phyloP scores from a whole-genome alignment of 2,113 vertebrate species.

The Boulengerochromis microlepis region DNA sequence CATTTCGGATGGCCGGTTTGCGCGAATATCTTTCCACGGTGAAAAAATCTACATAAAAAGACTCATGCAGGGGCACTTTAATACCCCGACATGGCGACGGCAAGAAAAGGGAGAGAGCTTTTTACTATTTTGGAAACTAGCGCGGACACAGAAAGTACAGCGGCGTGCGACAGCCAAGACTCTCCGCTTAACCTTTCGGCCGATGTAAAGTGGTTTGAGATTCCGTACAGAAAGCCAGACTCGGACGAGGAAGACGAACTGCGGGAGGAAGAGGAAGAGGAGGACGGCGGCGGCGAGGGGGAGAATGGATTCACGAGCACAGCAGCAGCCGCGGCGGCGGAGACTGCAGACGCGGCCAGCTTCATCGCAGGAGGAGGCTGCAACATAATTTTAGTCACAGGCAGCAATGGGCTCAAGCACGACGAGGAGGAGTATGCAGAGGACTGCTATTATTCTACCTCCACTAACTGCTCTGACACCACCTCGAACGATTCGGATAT shows the following conservation, averaged over 20 bases:
- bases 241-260: slow-evolving; percentile 71
- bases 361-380: slow-evolving; percentile 71
- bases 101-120: slow-evolving; percentile 80
- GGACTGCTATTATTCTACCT: slow-evolving; percentile 73
- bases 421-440: slow-evolving; percentile 73
- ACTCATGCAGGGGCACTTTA: slow-evolving; percentile 81
- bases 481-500: slow-evolving; percentile 77
- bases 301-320: slow-evolving; percentile 60
- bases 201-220: slow-evolving; percentile 80
- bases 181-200: slow-evolving; percentile 73
- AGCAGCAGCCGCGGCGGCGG: slow-evolving; percentile 42
- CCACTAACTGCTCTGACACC: slow-evolving; percentile 74
- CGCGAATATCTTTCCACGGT: slow-evolving; percentile 56
- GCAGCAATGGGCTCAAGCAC: slow-evolving; percentile 75
- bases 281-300: slow-evolving; percentile 31
- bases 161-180: slow-evolving; percentile 69
- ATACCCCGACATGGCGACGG: slow-evolving; percentile 81
- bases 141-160: slow-evolving; percentile 74
- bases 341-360: slow-evolving; percentile 68
- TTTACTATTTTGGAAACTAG: slow-evolving; percentile 83
- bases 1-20: slow-evolving; percentile 57
- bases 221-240: slow-evolving; percentile 75
- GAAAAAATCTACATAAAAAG: slow-evolving; percentile 63
- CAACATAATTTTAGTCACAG: slow-evolving; percentile 76
- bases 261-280: slow-evolving; percentile 48